These are phyloP conservation scores for Sphinx pinastri DNA, from an alignment of 2,888 invertebrate species.

Conservation along the genomic window DNA sequence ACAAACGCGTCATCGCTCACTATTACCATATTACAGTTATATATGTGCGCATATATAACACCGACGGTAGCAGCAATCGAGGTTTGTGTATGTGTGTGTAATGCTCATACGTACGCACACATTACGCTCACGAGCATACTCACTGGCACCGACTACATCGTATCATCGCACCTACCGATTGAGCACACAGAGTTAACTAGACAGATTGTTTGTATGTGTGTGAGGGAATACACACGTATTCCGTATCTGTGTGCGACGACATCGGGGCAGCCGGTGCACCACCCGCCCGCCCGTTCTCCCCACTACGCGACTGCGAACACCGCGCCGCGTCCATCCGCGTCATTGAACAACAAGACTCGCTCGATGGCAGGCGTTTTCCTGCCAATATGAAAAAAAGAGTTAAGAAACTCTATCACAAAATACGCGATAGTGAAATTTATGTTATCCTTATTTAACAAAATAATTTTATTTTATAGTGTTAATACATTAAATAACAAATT, in stretches of 20 bases:
- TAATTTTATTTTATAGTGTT: constrained; percentile 82
- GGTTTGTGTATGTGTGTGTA: constrained; percentile 70
- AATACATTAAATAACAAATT: constrained; percentile 70
- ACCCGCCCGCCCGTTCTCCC: constrained; percentile 74
- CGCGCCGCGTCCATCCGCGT: constrained; percentile 77
- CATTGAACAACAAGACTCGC: constrained; percentile 83
- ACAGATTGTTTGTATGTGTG: constrained; percentile 70
- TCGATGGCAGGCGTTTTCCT: constrained; percentile 81
- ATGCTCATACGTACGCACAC: constrained; percentile 54
- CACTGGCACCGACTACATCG: constrained; percentile 50
- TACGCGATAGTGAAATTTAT: constrained; percentile 81
- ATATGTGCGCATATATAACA: constrained; percentile 77
- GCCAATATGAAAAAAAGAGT: constrained; percentile 82
- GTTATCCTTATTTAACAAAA: constrained; percentile 74
- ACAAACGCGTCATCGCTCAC: constrained; percentile 81
- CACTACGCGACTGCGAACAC: constrained; percentile 80
- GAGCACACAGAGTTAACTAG: constrained; percentile 77
- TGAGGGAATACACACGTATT: constrained; percentile 57
- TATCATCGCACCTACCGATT: constrained; percentile 63
- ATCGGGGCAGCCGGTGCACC: constrained; percentile 82
- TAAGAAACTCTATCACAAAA: constrained; percentile 76
- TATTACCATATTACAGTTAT: constrained; percentile 70
- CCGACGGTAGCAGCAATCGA: constrained; percentile 76
- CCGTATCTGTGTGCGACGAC: constrained; percentile 70
- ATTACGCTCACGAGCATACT: constrained; percentile 68